Percentiles rank a stretch among this genome's conserved stretches.
phyloP scores from a whole-genome alignment of 2,113 vertebrate genomes.

The Aythya baeri region DNA sequence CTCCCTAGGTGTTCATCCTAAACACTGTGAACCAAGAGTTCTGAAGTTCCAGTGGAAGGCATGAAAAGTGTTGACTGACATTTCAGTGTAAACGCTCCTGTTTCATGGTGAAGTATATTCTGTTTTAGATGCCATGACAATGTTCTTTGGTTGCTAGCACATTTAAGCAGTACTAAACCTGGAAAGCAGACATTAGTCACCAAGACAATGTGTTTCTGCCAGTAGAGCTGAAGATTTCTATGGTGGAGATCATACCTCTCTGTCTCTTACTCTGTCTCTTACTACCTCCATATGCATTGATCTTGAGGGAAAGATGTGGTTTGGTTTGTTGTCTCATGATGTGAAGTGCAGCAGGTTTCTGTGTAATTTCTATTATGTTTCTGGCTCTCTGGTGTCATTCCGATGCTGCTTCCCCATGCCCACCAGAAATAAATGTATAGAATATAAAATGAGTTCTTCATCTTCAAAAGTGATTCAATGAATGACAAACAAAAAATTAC shows the following conservation, averaged over 20 bases:
- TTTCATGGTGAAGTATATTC: neutral
- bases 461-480: neutral
- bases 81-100: neutral
- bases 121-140: neutral
- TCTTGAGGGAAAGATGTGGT: neutral
- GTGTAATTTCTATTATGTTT: neutral
- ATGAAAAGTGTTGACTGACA: neutral
- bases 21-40: neutral
- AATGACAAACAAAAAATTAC: no score
- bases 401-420: neutral
- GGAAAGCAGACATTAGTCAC: neutral
- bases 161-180: neutral
- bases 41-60: neutral
- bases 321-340: neutral
- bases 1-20: neutral
- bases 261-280: neutral
- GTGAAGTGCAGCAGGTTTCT: neutral
- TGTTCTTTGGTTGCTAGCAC: neutral
- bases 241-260: neutral
- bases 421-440: neutral
- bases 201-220: neutral
- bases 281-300: neutral
- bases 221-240: neutral
- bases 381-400: neutral
- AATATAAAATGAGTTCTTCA: neutral